These are phyloP conservation scores for Tachysurus vachellii DNA, from an alignment of 2,113 vertebrate genomes.

Conservation along the genomic window DNA sequence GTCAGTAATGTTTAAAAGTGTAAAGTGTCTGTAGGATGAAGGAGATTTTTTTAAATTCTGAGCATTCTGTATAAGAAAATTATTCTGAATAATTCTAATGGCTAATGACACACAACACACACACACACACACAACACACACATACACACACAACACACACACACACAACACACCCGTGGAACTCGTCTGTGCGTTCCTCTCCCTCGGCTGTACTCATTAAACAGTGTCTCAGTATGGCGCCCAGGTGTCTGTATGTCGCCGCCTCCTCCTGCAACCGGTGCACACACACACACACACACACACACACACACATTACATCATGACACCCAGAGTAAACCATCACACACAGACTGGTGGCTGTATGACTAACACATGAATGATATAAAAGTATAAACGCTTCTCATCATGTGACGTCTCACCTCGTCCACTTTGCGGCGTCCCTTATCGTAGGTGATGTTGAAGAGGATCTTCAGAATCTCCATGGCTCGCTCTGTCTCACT, in stretches of 20 bases:
- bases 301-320: not conserved
- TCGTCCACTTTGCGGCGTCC: constrained; percentile 81
- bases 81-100: too few species aligned
- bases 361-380: not conserved
- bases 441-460: constrained; percentile 89
- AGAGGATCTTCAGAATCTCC: constrained; percentile 94
- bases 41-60: not conserved
- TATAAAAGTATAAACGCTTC: not conserved
- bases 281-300: not conserved
- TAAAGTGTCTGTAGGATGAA: not conserved
- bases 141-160: constrained; percentile 6
- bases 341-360: not conserved
- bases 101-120: too few species aligned
- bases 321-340: not conserved
- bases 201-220: constrained; percentile 81
- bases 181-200: constrained; percentile 86
- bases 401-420: constrained; percentile 65
- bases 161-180: constrained; percentile 78
- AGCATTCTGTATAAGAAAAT: not conserved
- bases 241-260: constrained; percentile 82
- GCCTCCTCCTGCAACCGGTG: constrained; percentile 79
- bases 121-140: not conserved
- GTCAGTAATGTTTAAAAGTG: not conserved
- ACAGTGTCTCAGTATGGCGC: constrained; percentile 86
- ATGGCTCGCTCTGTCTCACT: constrained; percentile 84